Base-by-base conservation (phyloP, 2,113 vertebrate species). In the Haemorhous mexicanus region DNA sequence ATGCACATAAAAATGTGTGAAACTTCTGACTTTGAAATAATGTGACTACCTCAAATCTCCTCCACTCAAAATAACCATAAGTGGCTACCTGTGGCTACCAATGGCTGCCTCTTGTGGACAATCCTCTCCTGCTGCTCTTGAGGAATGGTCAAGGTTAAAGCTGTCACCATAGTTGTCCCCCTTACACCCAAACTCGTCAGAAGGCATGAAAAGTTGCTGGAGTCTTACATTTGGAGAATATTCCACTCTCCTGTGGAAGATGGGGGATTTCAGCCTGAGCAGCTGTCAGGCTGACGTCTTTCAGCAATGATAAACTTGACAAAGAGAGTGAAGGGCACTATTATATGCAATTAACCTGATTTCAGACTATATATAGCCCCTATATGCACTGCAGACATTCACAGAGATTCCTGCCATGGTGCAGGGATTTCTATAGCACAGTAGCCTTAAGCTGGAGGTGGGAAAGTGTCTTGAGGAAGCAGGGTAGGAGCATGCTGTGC, bases 311-410 rank as follows among this genome's bases (percentile, higher is more conserved):
- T 73, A 78, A 87, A 72, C 44, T 76, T 9, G 3, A 69, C 43
- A 89, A 85, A 80, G 80, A 64, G 61, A 82, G 63, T 27, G 67
- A 95, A 87, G 62, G 61, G 44, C 50, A 53, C 52, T 84, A 28
- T 63, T 84, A 41, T 4, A 75, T 61, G 70, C 61, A 93, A 89
- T 96, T 87, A 95, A 90, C 93, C 91, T 93, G 64, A 78, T 84
- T 90, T 87, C 47, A 52, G 64, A 13, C 39, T 90, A 81, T 70
- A 84, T 50, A 59, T 90, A 92, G 35, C 27, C 46, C 50, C 46
- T 53, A 30, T 28, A 46, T 28, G 43, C 53, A 63, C 44, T 73
- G 50, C 52, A 83, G 50, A n/a, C 46, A 24, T 17, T 89, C 78
- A 63, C 37, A 63, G 66, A 28, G 32, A 62, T 72, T 79, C 24